Conservation (phyloP, 1,140 invertebrate species). For the Zophobas atratus region DNA sequence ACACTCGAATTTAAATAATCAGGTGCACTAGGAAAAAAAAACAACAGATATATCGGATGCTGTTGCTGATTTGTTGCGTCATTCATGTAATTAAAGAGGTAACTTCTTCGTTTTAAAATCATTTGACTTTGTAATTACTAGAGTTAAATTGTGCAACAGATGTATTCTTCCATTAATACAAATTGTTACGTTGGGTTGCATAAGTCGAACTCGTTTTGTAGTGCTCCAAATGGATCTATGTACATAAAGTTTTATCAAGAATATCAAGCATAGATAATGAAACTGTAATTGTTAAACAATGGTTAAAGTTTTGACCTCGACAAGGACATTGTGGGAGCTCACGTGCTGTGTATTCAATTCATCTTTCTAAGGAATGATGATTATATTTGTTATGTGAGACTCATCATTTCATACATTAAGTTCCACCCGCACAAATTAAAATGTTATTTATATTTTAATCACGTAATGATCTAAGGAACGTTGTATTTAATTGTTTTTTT, state of each 20-base stretch:
- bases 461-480: too few species aligned
- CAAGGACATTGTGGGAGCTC: constrained; percentile 39
- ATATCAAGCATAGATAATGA: constrained; percentile 34
- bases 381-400: background rate
- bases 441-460: too few species aligned
- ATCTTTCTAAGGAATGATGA: constrained; percentile 13
- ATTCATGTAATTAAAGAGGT: too few species aligned
- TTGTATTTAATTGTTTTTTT: too few species aligned
- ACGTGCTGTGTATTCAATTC: constrained; percentile 21
- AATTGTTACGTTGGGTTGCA: constrained; percentile 3
- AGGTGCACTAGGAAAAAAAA: too few species aligned
- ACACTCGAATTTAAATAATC: too few species aligned
- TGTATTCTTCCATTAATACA: background rate
- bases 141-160: background rate
- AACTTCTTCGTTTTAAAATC: too few species aligned
- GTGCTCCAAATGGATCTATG: background rate
- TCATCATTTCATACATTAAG: constrained; percentile 7
- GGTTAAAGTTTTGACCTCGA: constrained; percentile 37
- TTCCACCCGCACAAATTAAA: background rate
- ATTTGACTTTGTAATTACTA: too few species aligned
- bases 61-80: too few species aligned
- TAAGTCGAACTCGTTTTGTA: constrained; percentile 13
- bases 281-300: constrained; percentile 27
- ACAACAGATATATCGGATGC: too few species aligned
- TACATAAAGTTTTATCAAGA: constrained; percentile 25